Evolutionary conservation across 1,140 invertebrate genomes (phyloP).

Genomic region (Hylaeus anthracinus): DNA sequence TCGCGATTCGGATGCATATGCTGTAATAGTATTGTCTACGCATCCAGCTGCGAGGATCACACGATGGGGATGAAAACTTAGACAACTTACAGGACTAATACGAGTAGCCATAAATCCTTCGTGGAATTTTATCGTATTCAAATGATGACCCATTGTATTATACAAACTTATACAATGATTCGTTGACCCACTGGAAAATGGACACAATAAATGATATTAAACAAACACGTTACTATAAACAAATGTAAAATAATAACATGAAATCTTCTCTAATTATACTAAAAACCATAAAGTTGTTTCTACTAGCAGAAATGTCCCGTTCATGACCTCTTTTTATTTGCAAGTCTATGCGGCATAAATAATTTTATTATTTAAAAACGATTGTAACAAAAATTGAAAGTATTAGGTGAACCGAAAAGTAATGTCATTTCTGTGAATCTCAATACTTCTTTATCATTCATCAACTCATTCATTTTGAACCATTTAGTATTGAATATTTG

Average conservation of each 20-base stretch:
- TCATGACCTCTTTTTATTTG: no score
- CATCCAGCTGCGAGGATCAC: constrained; percentile 89
- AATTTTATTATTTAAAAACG: neutral
- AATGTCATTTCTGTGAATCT: no score
- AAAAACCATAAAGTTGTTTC: no score
- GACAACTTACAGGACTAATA: constrained; percentile 91
- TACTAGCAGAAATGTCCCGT: no score
- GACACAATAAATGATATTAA: constrained; percentile 22
- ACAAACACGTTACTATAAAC: neutral
- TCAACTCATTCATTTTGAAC: no score
- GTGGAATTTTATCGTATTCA: constrained; percentile 91
- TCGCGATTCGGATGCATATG: constrained; percentile 86
- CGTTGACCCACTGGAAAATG: constrained; percentile 87
- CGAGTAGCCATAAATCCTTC: constrained; percentile 95
- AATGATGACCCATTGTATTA: constrained; percentile 85
- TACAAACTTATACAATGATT: constrained; percentile 92
- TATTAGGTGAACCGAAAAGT: no score
- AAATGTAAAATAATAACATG: neutral
- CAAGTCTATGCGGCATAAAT: no score
- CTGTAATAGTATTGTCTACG: constrained; percentile 88
- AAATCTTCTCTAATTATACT: neutral
- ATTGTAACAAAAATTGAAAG: neutral
- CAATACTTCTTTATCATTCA: no score
- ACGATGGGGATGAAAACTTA: constrained; percentile 93
- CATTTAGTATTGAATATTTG: no score